Evolutionary conservation across 37 sponge, comb jelly and placozoan species (phyloP), one percentile per base, ranked within the genome.

Genomic region (Dysidea cf. avara): DNA sequence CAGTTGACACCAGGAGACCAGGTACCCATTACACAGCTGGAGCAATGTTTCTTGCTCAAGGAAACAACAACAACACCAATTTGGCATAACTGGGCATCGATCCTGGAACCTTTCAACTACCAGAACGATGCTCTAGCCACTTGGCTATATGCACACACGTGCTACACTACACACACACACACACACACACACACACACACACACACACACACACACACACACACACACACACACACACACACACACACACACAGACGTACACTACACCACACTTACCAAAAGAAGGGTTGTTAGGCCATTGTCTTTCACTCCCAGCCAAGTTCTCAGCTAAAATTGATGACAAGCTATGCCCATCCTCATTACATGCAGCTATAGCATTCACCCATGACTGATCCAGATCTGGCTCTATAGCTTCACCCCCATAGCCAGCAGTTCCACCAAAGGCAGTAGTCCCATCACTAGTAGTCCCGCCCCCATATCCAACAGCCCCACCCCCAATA

Each of bases 201-300:
- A 61, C 61, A 61, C 61, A 61, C 61, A 61, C 61, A 61, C 61
- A 61, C 61, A 61, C 61, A 61, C 61, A 61, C 61, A 61, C 61
- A 61, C 61, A 56, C 61, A 61, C 61, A 61, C 61, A 61, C 61
- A 61, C 61, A 61, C 61, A 61, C 61, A 61, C 61, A 61, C 61
- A 61, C 61, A 61, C 61, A 61, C 61, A 61, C 61, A 61, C 61
- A 61, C 61, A 61, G 26, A 61, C 61, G 24, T 33, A 61, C 61
- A 61, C 61, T 25, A 21, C 18, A 21, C 18, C 61, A 25, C 61
- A 61, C 61, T 34, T 26, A 61, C 61, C 24, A 56, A 11, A 11
- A 43, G 46, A 12, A 43, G 5, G 5, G 9, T 43, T 43, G 7
- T 12, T 43, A 9, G 9, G 7, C 7, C 7, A 26, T 16, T 21